These are phyloP conservation scores for Chanos chanos DNA, from an alignment of 2,797 vertebrate genomes.

Conservation along the genomic window DNA sequence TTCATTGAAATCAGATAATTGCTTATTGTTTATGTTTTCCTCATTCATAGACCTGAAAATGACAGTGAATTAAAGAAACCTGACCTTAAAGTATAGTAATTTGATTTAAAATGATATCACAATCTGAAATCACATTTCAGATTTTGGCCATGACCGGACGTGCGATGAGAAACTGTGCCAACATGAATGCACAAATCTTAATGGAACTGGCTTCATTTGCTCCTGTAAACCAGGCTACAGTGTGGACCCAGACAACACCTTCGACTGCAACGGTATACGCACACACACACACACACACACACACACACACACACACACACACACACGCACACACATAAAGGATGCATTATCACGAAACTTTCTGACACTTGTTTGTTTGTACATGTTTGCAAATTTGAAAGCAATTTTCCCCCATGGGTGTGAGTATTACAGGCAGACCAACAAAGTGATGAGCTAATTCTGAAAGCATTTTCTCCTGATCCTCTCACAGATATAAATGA, in stretches of 20 bases:
- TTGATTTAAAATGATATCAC: neutral
- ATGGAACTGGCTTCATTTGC: constrained; percentile 86
- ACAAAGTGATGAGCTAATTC: too few species aligned
- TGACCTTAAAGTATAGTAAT: neutral
- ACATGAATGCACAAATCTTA: constrained; percentile 91
- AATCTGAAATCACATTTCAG: constrained; percentile 71
- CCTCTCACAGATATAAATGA: constrained; percentile 79
- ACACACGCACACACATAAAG: neutral
- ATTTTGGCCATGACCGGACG: constrained; percentile 73
- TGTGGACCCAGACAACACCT: constrained; percentile 73
- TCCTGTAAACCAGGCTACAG: constrained; percentile 86
- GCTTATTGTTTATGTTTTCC: too few species aligned
- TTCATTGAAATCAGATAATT: too few species aligned
- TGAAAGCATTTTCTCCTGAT: too few species aligned
- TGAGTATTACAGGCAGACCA: too few species aligned
- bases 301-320: neutral
- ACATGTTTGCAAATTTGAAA: too few species aligned
- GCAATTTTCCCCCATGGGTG: too few species aligned
- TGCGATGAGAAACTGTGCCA: constrained; percentile 91
- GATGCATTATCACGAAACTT: too few species aligned
- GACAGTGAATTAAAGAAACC: too few species aligned
- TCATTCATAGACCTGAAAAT: too few species aligned
- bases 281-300: neutral
- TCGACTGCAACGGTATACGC: constrained; percentile 77
- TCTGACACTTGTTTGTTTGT: too few species aligned